phyloP scores from a whole-genome alignment of 1,140 invertebrate species.

The Proales similis region DNA sequence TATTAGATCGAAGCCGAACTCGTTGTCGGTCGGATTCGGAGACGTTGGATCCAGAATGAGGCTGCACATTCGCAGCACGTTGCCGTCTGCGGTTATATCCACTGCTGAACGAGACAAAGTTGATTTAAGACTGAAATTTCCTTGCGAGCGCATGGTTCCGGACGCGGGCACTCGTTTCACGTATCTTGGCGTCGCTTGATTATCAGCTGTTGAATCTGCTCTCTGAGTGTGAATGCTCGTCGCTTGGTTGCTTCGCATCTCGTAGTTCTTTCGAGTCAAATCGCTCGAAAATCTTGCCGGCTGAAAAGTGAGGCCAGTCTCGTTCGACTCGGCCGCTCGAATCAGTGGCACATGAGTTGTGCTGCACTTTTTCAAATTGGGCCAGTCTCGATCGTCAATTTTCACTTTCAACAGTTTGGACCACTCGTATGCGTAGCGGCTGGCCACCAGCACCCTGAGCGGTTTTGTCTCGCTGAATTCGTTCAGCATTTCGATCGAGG shows the following conservation, averaged over 20 bases:
- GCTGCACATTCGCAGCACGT: conserved; percentile 11
- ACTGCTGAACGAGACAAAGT: conserved; percentile 25
- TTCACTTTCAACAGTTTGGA: conserved; percentile 32
- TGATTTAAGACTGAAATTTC: neutral
- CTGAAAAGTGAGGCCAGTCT: no score
- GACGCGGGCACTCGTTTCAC: neutral
- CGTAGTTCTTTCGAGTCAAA: no score
- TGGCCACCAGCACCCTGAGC: conserved; percentile 8
- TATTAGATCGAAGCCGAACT: conserved; percentile 33
- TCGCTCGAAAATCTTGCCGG: no score
- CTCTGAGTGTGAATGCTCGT: no score
- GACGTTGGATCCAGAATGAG: conserved; percentile 21
- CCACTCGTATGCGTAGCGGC: conserved; percentile 32
- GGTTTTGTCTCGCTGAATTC: conserved; percentile 30
- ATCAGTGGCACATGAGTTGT: neutral
- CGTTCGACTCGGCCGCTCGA: no score
- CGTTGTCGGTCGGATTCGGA: conserved; percentile 15
- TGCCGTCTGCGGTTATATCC: conserved; percentile 35
- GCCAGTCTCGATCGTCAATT: conserved; percentile 32
- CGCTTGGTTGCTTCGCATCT: no score
- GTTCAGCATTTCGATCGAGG: conserved; percentile 25
- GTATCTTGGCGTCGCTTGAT: neutral
- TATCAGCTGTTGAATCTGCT: no score
- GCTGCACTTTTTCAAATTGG: conserved; percentile 7
- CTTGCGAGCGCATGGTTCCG: conserved; percentile 15